Base-by-base conservation (phyloP, 2,797 vertebrate genomes). In the Etheostoma nigrum region DNA sequence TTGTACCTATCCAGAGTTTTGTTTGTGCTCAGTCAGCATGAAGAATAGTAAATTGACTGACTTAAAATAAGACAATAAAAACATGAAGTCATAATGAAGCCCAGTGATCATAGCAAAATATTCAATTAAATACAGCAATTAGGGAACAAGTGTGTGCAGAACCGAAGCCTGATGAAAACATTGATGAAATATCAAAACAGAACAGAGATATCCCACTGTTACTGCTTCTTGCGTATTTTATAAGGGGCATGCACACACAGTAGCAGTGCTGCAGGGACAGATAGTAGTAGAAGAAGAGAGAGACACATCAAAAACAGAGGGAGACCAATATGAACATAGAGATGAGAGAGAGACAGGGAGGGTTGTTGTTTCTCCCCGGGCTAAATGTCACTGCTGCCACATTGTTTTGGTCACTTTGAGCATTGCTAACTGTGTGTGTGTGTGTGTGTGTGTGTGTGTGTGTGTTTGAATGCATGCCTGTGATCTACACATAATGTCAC, bases 331-430 rank as follows among this genome's bases (percentile, higher is more conserved):
- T 63, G 61, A 86, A 76, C 53, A 47, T 18, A 52, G 66, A 81
- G 62, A 88, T 60, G 67, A 65, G 58, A 75, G 57, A 59, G 25
- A 67, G 75, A 58, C 45, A 44, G 25, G 59, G n/a, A 71, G 69
- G 67, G 53, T 63, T 54, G 64, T 52, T 68, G 77, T 65, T 79
- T 70, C 60, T 77, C 71, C 69, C 25, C 13, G 15, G 72, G 71
- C 82, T 84, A 89, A 93, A 93, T 90, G 88, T 88, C 91, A 90
- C 62, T 36, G 78, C 83, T 90, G 89, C 83, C 83, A 88, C 64
- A 67, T 79, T 81, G 73, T 86, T 90, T 75, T 85, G 66, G 72
- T 86, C 82, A 88, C 40, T 78, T 73, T 55, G 59, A 81, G 71
- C 30, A 79, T 47, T 53, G 42, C 33, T 72, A 76, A 44, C 67